Evolutionary conservation across 2,888 invertebrate genomes (phyloP), one percentile per base, ranked within the genome.

Genomic region (Ariolimax columbianus): DNA sequence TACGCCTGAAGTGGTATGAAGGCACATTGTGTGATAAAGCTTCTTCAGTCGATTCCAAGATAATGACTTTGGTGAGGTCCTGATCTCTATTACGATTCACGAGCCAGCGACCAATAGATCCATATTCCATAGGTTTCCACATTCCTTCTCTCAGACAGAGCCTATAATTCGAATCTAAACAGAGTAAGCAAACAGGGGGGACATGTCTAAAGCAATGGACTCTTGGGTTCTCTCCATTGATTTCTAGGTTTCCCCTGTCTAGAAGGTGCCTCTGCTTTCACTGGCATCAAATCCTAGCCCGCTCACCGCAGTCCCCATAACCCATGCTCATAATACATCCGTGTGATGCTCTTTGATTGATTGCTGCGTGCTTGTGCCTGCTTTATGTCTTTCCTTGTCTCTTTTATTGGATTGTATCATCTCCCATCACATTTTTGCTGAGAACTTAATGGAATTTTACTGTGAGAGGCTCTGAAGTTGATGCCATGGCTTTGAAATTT

Each of bases 331-430:
- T 68, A 83, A 77, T 75, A 77, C 83, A 77, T 77, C 30, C 68
- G 59, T 68, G 47, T 68, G 77, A 51, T 83, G 77, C 55, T 83
- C 68, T 38, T 73, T 83, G 83, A 83, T 83, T 83, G 83, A 83
- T 83, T 83, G 83, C 77, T 68, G 77, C 77, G 83, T 77, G 83
- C 77, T 77, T 68, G 77, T 63, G 63, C 40, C 77, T 68, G 47
- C n/a, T 77, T 83, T 77, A 68, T 68, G 77, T 77, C 47, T 47
- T 83, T 68, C 66, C 83, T 83, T 77, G 83, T 83, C 83, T 75
- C 83, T 68, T 70, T 83, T 83, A 83, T 83, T 83, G 77, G 77
- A 83, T 83, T 83, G 83, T 83, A 77, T 83, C 83, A 83, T 83
- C 77, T 75, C 51, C 63, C 77, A 77, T 83, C 77, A 68, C 83